Conservation (phyloP, 2,797 vertebrate species). For the Buphagus erythrorhynchus region DNA sequence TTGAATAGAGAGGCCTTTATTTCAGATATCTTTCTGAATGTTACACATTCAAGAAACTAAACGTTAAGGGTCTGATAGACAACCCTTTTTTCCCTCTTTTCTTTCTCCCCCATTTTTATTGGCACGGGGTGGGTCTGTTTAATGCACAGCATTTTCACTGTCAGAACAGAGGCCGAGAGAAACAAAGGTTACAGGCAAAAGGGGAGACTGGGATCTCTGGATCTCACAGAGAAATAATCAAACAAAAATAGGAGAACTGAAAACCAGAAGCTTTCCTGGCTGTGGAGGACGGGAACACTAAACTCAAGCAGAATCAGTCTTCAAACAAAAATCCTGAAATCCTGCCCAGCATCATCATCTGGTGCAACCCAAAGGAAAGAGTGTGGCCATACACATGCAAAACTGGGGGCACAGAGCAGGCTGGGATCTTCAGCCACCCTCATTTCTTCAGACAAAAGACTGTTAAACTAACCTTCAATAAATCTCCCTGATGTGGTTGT, state of each 20-base stretch:
- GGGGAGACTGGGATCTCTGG: background rate
- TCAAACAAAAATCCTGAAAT: background rate
- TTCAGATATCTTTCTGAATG: background rate
- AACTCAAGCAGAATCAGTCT: background rate
- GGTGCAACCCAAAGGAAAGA: background rate
- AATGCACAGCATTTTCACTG: background rate
- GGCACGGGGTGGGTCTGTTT: background rate
- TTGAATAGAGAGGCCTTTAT: background rate
- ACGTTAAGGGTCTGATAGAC: background rate
- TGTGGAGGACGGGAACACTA: background rate
- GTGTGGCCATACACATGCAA: rapidly evolving
- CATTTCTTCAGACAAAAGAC: background rate
- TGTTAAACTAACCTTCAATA: background rate
- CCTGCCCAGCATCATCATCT: background rate
- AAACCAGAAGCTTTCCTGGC: background rate
- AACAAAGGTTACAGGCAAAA: background rate
- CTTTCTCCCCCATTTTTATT: background rate
- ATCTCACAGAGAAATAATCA: background rate
- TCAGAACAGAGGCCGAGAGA: background rate
- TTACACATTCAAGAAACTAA: background rate
- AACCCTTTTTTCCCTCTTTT: background rate
- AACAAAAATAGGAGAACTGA: background rate
- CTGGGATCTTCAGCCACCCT: background rate
- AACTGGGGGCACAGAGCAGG: background rate
- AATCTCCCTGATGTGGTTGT: background rate